These are phyloP conservation scores for Metellina segmentata DNA, from an alignment of 2,888 invertebrate genomes.

Conservation along the genomic window DNA sequence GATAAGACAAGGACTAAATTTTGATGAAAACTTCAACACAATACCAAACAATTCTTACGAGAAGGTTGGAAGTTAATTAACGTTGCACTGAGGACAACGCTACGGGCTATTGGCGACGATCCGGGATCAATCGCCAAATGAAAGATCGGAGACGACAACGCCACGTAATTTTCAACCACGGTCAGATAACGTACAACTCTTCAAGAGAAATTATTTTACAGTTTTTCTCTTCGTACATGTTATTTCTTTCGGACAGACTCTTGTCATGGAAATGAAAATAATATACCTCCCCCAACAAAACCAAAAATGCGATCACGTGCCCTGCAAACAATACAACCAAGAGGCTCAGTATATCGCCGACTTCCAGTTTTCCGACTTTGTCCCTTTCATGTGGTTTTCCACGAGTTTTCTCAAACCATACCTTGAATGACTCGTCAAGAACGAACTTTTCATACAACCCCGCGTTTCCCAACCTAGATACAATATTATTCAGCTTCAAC, in stretches of 20 bases:
- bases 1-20: too few species aligned
- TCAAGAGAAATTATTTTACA: too few species aligned
- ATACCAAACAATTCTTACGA: too few species aligned
- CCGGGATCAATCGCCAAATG: too few species aligned
- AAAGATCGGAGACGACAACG: too few species aligned
- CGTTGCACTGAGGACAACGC: too few species aligned
- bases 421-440: background rate
- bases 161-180: too few species aligned
- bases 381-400: background rate
- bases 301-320: background rate
- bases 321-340: background rate
- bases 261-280: background rate
- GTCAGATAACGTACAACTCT: too few species aligned
- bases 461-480: background rate
- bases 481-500: background rate
- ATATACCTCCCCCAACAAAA: background rate
- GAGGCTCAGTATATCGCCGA: background rate
- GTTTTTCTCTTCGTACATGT: too few species aligned
- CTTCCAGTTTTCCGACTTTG: background rate
- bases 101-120: too few species aligned
- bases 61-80: too few species aligned
- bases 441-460: background rate
- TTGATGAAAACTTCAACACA: too few species aligned
- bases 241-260: background rate
- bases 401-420: background rate